Percentiles rank a stretch among this genome's conserved stretches.
These are phyloP conservation scores for Sinosuthora webbiana DNA, from an alignment of 2,113 vertebrate species.

Conservation along the genomic window DNA sequence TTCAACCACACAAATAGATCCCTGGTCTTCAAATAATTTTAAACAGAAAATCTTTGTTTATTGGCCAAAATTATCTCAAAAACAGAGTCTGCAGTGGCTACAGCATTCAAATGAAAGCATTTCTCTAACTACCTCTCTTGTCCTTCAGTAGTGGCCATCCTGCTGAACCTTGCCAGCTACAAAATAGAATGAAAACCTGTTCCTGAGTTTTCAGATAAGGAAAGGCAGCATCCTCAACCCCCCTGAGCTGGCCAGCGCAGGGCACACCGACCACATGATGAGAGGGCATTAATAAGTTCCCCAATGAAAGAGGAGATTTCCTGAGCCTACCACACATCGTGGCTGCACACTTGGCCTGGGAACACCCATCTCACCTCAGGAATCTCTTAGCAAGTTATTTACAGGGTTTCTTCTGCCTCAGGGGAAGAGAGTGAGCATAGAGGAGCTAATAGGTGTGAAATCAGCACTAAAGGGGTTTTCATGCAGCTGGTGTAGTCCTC, in stretches of 20 bases:
- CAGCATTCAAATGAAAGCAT: not conserved
- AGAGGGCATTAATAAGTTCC: not conserved
- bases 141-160: not conserved
- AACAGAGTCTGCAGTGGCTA: not conserved
- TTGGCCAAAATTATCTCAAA: not conserved
- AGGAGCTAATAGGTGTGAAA: not conserved
- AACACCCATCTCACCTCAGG: not conserved
- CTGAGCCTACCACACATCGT: accelerated
- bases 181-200: not conserved
- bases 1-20: not conserved
- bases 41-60: not conserved
- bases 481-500: not conserved
- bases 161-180: not conserved
- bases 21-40: not conserved
- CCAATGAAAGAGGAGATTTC: not conserved
- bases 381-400: not conserved
- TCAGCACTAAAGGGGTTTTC: not conserved
- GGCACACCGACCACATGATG: accelerated
- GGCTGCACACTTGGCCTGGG: not conserved
- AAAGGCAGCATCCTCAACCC: not conserved
- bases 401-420: not conserved
- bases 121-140: not conserved
- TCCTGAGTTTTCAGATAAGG: not conserved
- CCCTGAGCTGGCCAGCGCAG: not conserved
- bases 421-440: not conserved